A percentile compares a stretch with the other conserved stretches of the same genome.
Evolutionary conservation across 2,113 vertebrate species (phyloP).

Genomic region (Hyla sarda): DNA sequence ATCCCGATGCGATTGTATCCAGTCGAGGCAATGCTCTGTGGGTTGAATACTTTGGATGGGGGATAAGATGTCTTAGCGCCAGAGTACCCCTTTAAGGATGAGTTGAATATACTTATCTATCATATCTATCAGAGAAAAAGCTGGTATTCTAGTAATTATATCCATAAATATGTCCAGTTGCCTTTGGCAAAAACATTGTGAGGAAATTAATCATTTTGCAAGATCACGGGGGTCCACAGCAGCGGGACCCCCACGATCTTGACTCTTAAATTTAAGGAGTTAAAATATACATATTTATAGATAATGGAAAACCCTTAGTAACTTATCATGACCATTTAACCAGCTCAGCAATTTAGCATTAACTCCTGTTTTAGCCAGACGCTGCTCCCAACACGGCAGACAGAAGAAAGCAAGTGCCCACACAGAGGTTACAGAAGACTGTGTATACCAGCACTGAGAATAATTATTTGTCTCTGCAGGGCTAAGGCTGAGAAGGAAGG

Average conservation of each 20-base stretch:
- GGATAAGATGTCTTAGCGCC: too few species aligned
- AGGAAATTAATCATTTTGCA: too few species aligned
- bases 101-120: background rate
- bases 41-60: too few species aligned
- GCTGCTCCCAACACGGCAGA: constrained; percentile 18
- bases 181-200: too few species aligned
- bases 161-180: background rate
- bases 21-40: too few species aligned
- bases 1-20: too few species aligned
- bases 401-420: constrained; percentile 46
- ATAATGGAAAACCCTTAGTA: constrained; percentile 1
- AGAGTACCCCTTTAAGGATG: background rate
- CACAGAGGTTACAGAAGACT: constrained; percentile 49
- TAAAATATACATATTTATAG: background rate
- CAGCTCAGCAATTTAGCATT: constrained; percentile 18
- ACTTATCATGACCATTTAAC: background rate
- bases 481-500: constrained; percentile 46
- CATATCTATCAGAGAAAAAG: background rate
- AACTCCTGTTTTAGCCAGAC: constrained; percentile 6
- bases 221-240: too few species aligned
- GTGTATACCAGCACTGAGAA: constrained; percentile 46
- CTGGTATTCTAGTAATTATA: background rate
- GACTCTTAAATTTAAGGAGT: background rate
- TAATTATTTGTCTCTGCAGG: constrained; percentile 56
- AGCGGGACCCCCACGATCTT: too few species aligned